phyloP scores from a whole-genome alignment of 2,113 vertebrate genomes.

The Dromaius novaehollandiae region DNA sequence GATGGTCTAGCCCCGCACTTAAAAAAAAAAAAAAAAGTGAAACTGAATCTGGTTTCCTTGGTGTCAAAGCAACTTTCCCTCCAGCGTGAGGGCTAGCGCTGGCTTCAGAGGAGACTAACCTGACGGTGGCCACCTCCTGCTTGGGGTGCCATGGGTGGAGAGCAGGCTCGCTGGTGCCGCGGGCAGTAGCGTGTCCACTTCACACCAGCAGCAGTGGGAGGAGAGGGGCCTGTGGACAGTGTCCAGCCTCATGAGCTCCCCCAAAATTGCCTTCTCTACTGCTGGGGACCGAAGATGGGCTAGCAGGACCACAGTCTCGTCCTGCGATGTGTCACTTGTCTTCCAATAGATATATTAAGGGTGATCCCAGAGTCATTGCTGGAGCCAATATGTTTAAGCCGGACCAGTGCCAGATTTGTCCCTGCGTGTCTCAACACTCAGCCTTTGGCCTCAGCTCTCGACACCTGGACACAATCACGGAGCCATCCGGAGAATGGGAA shows the following conservation, averaged over 20 bases:
- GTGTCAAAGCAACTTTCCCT: constrained; percentile 1
- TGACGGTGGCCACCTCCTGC: neutral
- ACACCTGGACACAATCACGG: constrained; percentile 48
- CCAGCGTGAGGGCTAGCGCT: neutral
- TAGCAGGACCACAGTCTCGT: fast-evolving
- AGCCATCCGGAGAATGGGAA: neutral
- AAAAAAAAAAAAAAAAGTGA: neutral
- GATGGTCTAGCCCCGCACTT: neutral
- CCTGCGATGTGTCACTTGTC: neutral
- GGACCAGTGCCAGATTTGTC: neutral
- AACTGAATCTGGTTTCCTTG: constrained; percentile 28
- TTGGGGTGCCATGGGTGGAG: neutral
- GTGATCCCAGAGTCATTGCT: neutral
- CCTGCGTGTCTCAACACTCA: neutral
- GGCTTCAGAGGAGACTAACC: neutral
- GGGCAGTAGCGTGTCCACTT: neutral
- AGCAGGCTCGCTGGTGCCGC: neutral
- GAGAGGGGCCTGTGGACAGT: neutral
- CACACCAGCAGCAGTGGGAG: neutral
- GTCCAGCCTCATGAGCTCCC: fast-evolving
- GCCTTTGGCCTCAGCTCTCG: neutral
- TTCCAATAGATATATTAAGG: fast-evolving
- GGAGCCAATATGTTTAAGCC: neutral
- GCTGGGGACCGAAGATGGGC: neutral
- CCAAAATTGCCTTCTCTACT: neutral